These are phyloP conservation scores for Orestias chungarensis DNA, from an alignment of 2,797 vertebrate species.

Conservation along the genomic window DNA sequence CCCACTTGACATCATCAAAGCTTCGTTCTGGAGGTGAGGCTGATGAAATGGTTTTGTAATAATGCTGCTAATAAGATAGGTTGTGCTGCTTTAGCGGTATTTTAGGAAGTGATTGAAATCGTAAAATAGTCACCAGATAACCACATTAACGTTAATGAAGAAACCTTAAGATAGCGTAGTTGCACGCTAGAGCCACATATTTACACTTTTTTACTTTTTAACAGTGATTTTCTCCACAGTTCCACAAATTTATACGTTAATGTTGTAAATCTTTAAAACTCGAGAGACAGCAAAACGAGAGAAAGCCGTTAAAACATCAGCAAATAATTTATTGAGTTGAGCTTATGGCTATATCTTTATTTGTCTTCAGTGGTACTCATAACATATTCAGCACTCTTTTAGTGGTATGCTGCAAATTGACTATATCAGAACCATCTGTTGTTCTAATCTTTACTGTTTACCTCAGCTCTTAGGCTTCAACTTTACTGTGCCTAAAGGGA, in stretches of 20 bases:
- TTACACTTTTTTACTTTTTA: conserved; percentile 9
- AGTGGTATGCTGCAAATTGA: conserved; percentile 46
- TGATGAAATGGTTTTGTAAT: conserved; percentile 65
- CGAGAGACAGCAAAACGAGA: conserved; percentile 21
- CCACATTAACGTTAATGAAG: conserved; percentile 61
- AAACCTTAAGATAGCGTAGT: conserved; percentile 40
- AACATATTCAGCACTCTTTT: conserved; percentile 57
- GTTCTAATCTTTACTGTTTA: conserved; percentile 52
- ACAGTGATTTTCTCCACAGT: conserved; percentile 6
- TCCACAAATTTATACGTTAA: conserved; percentile 13
- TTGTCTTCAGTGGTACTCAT: conserved; percentile 48
- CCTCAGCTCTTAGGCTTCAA: conserved; percentile 50
- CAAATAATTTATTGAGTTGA: conserved; percentile 46
- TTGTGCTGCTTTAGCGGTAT: conserved; percentile 34
- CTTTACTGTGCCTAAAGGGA: conserved; percentile 64
- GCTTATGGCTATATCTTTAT: conserved; percentile 52
- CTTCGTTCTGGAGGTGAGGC: conserved; percentile 71
- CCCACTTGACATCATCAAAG: conserved; percentile 79
- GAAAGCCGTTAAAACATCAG: conserved; percentile 48
- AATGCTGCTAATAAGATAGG: conserved; percentile 60
- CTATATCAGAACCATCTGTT: conserved; percentile 65
- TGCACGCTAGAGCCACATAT: conserved; percentile 11
- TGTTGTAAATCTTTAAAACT: conserved; percentile 25
- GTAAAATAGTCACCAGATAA: conserved; percentile 55
- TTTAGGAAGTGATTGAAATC: conserved; percentile 68